These are phyloP conservation scores for Alcedo atthis DNA, from an alignment of 2,797 vertebrate species.

Conservation along the genomic window DNA sequence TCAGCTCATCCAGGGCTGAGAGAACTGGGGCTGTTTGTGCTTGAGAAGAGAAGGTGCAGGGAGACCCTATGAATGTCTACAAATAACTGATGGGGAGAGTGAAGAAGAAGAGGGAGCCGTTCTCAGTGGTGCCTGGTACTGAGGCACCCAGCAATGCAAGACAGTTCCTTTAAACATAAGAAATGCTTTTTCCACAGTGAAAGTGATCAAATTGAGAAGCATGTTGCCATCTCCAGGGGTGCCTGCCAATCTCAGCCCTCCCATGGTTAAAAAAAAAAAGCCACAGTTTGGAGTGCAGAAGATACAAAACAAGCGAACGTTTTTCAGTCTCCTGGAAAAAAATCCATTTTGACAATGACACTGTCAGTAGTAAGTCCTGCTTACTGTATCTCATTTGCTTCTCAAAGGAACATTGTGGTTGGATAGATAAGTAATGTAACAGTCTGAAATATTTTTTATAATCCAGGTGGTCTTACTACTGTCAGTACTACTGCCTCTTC, in stretches of 20 bases:
- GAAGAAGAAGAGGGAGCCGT: background rate
- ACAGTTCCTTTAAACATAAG: background rate
- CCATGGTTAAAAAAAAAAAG: background rate
- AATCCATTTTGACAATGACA: background rate
- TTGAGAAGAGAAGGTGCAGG: background rate
- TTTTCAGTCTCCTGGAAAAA: background rate
- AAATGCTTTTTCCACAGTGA: background rate
- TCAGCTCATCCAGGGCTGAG: background rate
- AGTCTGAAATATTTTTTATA: background rate
- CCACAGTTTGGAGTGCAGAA: background rate
- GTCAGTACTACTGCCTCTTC: background rate
- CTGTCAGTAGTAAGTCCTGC: background rate
- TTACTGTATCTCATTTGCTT: background rate
- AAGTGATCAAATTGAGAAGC: background rate
- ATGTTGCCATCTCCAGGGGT: background rate
- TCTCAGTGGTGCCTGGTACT: background rate
- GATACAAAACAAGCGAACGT: background rate
- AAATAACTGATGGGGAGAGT: background rate
- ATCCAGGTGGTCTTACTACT: background rate
- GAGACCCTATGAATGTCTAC: background rate
- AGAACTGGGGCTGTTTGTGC: background rate
- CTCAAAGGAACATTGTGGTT: background rate
- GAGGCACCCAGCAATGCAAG: background rate
- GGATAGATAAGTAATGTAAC: background rate
- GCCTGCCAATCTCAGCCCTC: background rate